These are phyloP conservation scores for Leucoraja erinaceus DNA, from an alignment of 2,113 vertebrate species.

Conservation along the genomic window DNA sequence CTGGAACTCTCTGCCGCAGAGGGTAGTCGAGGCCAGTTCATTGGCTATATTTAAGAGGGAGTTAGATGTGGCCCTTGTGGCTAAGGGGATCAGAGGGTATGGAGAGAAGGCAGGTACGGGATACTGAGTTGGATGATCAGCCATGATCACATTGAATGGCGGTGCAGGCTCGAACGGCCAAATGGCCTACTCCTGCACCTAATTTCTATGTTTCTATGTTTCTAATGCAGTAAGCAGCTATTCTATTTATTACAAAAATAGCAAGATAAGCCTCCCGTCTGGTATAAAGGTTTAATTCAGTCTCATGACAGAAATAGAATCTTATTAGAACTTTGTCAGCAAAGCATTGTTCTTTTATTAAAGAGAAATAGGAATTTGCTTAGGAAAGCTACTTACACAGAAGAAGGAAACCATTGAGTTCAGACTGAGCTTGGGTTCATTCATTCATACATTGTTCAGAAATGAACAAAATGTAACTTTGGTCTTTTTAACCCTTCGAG, in stretches of 20 bases:
- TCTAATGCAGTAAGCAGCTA: slow-evolving; percentile 56
- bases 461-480: neutral
- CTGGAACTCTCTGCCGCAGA: too few relatives aligned
- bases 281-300: slow-evolving; percentile 61
- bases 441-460: slow-evolving; percentile 16
- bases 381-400: slow-evolving; percentile 52
- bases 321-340: slow-evolving; percentile 65
- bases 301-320: slow-evolving; percentile 56
- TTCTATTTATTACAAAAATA: slow-evolving; percentile 58
- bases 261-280: slow-evolving; percentile 56
- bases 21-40: too few relatives aligned
- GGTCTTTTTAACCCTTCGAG: neutral
- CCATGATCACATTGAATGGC: too few relatives aligned
- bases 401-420: slow-evolving; percentile 59
- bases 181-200: too few relatives aligned
- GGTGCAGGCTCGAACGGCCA: too few relatives aligned
- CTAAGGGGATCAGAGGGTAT: too few relatives aligned
- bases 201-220: too few relatives aligned
- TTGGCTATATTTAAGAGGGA: too few relatives aligned
- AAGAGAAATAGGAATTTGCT: slow-evolving; percentile 65
- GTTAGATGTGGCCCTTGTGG: too few relatives aligned
- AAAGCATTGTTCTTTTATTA: slow-evolving; percentile 61
- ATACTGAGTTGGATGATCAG: too few relatives aligned
- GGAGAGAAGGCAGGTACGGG: too few relatives aligned
- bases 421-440: slow-evolving; percentile 52